Percentiles rank a stretch among this genome's conserved stretches.
These are phyloP conservation scores for Scopus umbretta DNA, from an alignment of 2,113 vertebrate genomes.

Conservation along the genomic window DNA sequence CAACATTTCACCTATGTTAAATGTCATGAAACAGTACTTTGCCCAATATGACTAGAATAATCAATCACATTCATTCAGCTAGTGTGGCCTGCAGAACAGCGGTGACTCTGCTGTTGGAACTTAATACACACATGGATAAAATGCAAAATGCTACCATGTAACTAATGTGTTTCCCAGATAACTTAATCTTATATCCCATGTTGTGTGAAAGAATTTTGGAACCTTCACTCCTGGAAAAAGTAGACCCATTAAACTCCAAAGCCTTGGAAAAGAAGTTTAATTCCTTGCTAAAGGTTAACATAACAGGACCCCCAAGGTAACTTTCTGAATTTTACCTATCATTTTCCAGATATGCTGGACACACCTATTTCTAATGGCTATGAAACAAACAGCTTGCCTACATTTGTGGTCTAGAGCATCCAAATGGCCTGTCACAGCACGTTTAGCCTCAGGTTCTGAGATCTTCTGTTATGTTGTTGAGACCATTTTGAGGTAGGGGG, in stretches of 20 bases:
- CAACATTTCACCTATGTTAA: neutral
- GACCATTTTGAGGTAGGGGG: neutral
- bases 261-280: neutral
- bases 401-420: neutral
- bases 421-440: neutral
- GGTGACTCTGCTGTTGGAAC: neutral
- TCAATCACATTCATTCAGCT: constrained; percentile 19
- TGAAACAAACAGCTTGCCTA: neutral
- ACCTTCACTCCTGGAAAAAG: neutral
- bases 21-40: neutral
- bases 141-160: neutral
- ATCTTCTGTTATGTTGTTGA: neutral
- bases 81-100: neutral
- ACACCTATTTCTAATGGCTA: neutral
- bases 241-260: neutral
- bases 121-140: neutral
- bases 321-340: neutral
- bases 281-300: neutral
- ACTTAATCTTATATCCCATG: neutral
- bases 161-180: neutral
- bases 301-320: neutral
- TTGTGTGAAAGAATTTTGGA: neutral
- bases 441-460: neutral
- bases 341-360: neutral
- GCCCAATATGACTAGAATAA: neutral